phyloP scores from a whole-genome alignment of 2,113 vertebrate genomes.

The Ginglymostoma cirratum region DNA sequence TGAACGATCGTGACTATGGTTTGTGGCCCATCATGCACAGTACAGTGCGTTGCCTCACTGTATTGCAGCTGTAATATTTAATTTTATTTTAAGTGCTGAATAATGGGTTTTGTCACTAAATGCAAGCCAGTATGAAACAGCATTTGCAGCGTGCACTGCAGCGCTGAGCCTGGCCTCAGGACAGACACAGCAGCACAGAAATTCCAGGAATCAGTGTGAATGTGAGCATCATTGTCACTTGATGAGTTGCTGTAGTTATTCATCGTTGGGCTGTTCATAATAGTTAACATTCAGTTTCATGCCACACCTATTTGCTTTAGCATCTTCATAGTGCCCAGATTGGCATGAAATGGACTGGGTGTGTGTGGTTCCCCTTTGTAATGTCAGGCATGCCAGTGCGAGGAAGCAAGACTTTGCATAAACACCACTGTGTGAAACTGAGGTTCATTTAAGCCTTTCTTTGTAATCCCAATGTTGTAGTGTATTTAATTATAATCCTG shows the following conservation, averaged over 20 bases:
- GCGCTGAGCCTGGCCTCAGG: not conserved
- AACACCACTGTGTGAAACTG: not conserved
- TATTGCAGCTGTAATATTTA: not conserved
- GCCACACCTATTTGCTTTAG: not conserved
- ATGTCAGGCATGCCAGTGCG: not conserved
- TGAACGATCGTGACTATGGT: not conserved
- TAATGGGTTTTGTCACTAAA: not conserved
- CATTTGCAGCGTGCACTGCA: not conserved
- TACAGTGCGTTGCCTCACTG: not conserved
- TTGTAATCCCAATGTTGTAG: not conserved
- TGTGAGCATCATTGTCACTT: not conserved
- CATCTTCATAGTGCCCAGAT: not conserved
- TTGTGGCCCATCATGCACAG: not conserved
- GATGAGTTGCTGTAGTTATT: not conserved
- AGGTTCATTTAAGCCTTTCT: not conserved
- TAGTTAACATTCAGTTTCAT: not conserved
- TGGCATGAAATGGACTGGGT: not conserved
- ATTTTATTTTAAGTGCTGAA: conserved; percentile 10
- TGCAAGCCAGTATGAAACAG: not conserved
- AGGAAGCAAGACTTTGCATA: not conserved
- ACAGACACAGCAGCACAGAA: not conserved
- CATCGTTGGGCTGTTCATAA: not conserved
- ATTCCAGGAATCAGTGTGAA: not conserved
- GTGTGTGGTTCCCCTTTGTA: not conserved
- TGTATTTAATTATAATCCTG: not conserved